These are phyloP conservation scores for Liparis tanakae DNA, from an alignment of 2,797 vertebrate genomes.

Conservation along the genomic window DNA sequence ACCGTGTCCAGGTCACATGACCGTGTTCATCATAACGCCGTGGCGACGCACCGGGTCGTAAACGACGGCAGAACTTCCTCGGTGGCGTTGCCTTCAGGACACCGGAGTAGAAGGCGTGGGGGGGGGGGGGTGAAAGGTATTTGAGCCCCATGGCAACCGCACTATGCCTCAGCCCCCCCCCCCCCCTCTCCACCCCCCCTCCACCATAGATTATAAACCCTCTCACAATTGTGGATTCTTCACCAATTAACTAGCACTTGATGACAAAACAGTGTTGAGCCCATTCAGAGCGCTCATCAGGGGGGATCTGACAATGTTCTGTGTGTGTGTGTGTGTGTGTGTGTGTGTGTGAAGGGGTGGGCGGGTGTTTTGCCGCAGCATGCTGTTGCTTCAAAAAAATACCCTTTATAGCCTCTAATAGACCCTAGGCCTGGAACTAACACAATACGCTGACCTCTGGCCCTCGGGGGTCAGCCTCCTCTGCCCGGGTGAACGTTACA, in stretches of 20 bases:
- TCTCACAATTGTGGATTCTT: constrained; percentile 86
- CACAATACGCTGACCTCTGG: constrained; percentile 91
- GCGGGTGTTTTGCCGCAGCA: constrained; percentile 31
- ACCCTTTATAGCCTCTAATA: constrained; percentile 87
- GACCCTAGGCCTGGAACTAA: constrained; percentile 78
- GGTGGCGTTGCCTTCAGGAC: constrained; percentile 72
- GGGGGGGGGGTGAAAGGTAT: constrained; percentile 57
- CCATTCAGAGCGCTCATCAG: constrained; percentile 83
- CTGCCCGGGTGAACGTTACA: constrained; percentile 87
- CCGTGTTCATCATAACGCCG: not conserved
- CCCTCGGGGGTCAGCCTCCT: constrained; percentile 85
- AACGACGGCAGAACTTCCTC: constrained; percentile 58
- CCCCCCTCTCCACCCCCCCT: too few relatives aligned
- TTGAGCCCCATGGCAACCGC: constrained; percentile 81
- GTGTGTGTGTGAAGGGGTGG: constrained; percentile 49
- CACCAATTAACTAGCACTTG: constrained; percentile 89
- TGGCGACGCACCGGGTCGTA: not conserved
- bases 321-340: constrained; percentile 69
- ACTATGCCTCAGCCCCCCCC: constrained; percentile 57
- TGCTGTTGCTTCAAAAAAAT: constrained; percentile 81
- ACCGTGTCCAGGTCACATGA: constrained; percentile 19
- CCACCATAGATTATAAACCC: constrained; percentile 86
- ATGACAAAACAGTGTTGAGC: constrained; percentile 88
- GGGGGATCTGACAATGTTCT: constrained; percentile 82
- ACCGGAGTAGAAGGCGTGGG: constrained; percentile 47